A percentile compares a stretch with the other conserved stretches of the same genome.
Evolutionary conservation across 1,140 invertebrate species (phyloP).

Genomic region (Asobara japonica): DNA sequence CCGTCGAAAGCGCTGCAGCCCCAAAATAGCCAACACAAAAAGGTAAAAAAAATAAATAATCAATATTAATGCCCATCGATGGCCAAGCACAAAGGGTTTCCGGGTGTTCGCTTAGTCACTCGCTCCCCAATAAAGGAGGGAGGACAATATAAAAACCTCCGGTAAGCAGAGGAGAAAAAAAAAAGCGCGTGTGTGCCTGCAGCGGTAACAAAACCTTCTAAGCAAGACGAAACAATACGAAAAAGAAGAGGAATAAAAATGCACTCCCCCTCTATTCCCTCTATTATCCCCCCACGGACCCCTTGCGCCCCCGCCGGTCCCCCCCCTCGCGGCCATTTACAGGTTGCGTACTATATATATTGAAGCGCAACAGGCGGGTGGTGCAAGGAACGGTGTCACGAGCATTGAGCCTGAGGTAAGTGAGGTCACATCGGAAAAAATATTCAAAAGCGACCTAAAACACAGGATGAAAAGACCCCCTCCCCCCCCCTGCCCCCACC

Average conservation of each 20-base stretch:
- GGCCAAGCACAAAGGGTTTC: background rate
- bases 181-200: background rate
- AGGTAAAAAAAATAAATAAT: conserved; percentile 3
- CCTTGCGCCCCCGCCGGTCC: too few species aligned
- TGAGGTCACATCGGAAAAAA: too few species aligned
- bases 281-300: too few species aligned
- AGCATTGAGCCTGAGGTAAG: background rate
- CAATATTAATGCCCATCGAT: conserved; percentile 8
- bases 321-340: background rate
- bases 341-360: conserved; percentile 23
- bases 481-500: too few species aligned
- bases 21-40: background rate
- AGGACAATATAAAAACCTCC: background rate
- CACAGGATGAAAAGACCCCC: too few species aligned
- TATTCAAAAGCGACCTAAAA: too few species aligned
- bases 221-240: too few species aligned
- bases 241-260: background rate
- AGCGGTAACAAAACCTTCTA: background rate
- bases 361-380: conserved; percentile 16
- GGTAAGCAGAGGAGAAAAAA: background rate
- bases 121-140: background rate
- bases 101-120: background rate
- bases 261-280: background rate
- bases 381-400: background rate
- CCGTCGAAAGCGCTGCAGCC: too few species aligned